These are phyloP conservation scores for Congeria kusceri DNA, from an alignment of 2,888 invertebrate species.

Conservation along the genomic window DNA sequence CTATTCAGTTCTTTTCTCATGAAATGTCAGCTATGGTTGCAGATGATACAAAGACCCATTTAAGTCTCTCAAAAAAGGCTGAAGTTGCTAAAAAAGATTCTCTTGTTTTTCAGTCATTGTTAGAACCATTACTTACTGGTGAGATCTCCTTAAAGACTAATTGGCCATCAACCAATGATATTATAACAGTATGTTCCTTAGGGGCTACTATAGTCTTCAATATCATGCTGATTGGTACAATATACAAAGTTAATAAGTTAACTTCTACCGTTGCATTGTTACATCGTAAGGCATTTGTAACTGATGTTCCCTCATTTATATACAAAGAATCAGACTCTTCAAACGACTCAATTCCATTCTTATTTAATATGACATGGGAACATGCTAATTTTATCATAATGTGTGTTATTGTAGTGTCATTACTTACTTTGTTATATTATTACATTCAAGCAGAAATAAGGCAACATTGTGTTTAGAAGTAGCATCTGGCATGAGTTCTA, in stretches of 20 bases:
- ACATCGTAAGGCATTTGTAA: constrained; percentile 16
- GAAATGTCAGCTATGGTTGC: constrained; percentile 45
- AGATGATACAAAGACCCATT: constrained; percentile 35
- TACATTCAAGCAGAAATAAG: constrained; percentile 3
- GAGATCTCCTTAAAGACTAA: constrained; percentile 20
- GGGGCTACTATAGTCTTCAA: background rate
- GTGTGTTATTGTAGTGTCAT: background rate
- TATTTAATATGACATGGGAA: constrained; percentile 27
- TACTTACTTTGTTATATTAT: constrained; percentile 1
- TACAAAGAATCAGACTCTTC: background rate
- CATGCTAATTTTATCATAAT: constrained; percentile 30
- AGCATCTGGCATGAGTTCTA: constrained; percentile 8
- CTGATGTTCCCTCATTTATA: constrained; percentile 27
- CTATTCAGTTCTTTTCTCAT: constrained; percentile 38
- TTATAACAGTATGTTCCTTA: constrained; percentile 6
- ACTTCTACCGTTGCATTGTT: constrained; percentile 4
- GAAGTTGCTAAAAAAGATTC: constrained; percentile 42
- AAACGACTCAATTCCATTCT: background rate
- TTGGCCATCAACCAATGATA: constrained; percentile 28
- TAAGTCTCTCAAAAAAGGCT: constrained; percentile 46
- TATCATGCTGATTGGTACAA: constrained; percentile 11
- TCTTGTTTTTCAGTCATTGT: constrained; percentile 37
- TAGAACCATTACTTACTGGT: constrained; percentile 45
- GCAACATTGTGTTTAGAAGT: constrained; percentile 18
- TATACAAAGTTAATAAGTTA: constrained; percentile 23